Percentiles rank a stretch among this genome's conserved stretches.
Conservation (phyloP, 2,797 vertebrate genomes). For the Chiloscyllium punctatum region DNA sequence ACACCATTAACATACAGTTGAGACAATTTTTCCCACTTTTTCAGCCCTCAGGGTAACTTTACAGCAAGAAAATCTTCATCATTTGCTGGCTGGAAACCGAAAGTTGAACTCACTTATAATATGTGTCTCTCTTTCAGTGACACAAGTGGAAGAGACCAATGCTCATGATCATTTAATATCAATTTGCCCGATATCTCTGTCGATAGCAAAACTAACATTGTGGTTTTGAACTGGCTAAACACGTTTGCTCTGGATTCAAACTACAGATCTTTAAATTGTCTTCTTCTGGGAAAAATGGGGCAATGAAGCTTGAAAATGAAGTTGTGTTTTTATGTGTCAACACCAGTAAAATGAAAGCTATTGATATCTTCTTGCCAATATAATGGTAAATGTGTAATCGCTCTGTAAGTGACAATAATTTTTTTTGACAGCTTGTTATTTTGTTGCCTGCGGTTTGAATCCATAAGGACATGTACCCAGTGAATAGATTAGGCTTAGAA, state of each 20-base stretch:
- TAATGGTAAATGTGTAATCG: neutral
- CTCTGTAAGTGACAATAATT: neutral
- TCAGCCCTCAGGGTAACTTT: neutral
- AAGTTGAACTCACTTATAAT: neutral
- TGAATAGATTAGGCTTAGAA: neutral
- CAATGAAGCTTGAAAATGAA: conserved; percentile 1
- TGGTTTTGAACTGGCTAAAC: neutral
- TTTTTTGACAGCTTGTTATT: neutral
- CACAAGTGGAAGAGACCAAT: neutral
- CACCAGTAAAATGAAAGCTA: neutral
- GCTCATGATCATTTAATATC: neutral
- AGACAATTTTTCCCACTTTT: neutral
- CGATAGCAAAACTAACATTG: neutral
- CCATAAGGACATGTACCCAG: neutral
- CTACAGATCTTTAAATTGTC: neutral
- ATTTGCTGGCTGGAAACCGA: too few species aligned
- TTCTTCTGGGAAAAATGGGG: neutral
- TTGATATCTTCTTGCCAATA: neutral
- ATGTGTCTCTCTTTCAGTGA: neutral
- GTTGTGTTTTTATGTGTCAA: neutral
- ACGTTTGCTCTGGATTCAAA: neutral
- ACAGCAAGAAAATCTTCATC: neutral
- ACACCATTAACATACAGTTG: neutral
- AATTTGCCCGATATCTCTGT: neutral
- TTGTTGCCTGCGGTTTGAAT: neutral